A percentile compares a stretch with the other conserved stretches of the same genome.
These are phyloP conservation scores for Anisognathus igniventris DNA, from an alignment of 2,797 vertebrate species.

Conservation along the genomic window DNA sequence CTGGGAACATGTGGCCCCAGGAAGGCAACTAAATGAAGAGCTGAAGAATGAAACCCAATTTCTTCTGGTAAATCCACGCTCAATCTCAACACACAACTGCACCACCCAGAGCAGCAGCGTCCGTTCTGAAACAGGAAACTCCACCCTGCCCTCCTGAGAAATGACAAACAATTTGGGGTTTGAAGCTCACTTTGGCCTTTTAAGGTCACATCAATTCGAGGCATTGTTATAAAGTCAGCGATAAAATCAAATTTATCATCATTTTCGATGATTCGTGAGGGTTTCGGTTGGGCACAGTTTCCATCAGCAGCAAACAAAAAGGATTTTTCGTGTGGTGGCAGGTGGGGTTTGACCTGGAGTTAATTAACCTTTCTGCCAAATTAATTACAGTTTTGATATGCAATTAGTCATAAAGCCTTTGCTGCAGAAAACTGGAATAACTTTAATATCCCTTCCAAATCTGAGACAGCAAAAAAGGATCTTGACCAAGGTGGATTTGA, in stretches of 20 bases:
- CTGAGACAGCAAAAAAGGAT: background rate
- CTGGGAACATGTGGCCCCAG: background rate
- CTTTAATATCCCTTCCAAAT: background rate
- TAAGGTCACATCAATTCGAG: constrained; percentile 32
- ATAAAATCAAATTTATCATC: constrained; percentile 22
- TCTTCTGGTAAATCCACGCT: constrained; percentile 14
- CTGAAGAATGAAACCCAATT: constrained; percentile 38
- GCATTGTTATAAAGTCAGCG: constrained; percentile 22
- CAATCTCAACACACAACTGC: constrained; percentile 43
- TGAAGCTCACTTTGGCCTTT: constrained; percentile 47
- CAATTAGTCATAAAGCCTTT: background rate
- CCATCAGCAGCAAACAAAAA: background rate
- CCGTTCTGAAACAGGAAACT: constrained; percentile 67
- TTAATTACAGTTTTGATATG: background rate
- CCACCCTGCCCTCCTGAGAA: constrained; percentile 62
- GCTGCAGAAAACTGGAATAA: background rate
- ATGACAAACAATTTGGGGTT: constrained; percentile 61
- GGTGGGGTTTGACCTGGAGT: background rate
- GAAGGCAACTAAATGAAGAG: background rate
- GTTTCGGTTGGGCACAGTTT: background rate
- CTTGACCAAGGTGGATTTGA: background rate
- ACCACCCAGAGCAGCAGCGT: constrained; percentile 49
- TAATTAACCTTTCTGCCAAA: background rate
- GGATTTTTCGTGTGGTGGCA: background rate
- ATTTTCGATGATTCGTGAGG: background rate